Conservation (phyloP, 2,113 vertebrate genomes). For the Drymodes brunneopygia region DNA sequence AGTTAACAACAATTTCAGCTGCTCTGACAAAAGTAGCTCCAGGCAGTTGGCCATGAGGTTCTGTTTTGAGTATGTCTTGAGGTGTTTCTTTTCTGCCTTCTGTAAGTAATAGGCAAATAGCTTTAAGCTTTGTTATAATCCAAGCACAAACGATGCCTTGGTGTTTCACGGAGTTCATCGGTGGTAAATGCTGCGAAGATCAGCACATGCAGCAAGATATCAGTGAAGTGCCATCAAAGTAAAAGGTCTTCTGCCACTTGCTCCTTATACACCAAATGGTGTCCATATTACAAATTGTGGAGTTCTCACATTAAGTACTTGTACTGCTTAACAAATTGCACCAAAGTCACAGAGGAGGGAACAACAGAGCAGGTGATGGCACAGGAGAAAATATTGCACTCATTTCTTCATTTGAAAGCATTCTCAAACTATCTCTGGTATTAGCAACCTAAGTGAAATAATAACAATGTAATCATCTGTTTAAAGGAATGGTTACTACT, state of each 20-base stretch:
- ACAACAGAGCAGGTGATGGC: constrained; percentile 55
- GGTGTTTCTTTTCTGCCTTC: background rate
- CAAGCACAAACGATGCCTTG: background rate
- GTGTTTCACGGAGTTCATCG: background rate
- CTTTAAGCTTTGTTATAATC: constrained; percentile 37
- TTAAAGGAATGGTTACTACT: constrained; percentile 51
- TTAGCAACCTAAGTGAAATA: constrained; percentile 20
- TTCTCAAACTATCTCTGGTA: constrained; percentile 16
- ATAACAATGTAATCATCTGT: constrained; percentile 44
- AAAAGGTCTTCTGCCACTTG: constrained; percentile 49
- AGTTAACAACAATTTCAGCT: constrained; percentile 44
- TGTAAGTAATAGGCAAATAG: constrained; percentile 24
- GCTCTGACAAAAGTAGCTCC: constrained; percentile 12
- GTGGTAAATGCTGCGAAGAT: constrained; percentile 28
- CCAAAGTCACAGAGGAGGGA: constrained; percentile 54
- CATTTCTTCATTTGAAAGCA: constrained; percentile 30
- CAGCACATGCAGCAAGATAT: constrained; percentile 52
- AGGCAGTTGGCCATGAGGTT: constrained; percentile 26
- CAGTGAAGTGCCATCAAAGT: constrained; percentile 63
- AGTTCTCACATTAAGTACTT: background rate
- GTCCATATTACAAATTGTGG: constrained; percentile 45
- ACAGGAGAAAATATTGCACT: constrained; percentile 45
- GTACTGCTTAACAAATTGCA: constrained; percentile 6
- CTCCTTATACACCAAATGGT: constrained; percentile 60
- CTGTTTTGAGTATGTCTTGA: background rate